Base-by-base conservation (phyloP, 53 echinoderm and acorn worm species). In the Astropecten irregularis region DNA sequence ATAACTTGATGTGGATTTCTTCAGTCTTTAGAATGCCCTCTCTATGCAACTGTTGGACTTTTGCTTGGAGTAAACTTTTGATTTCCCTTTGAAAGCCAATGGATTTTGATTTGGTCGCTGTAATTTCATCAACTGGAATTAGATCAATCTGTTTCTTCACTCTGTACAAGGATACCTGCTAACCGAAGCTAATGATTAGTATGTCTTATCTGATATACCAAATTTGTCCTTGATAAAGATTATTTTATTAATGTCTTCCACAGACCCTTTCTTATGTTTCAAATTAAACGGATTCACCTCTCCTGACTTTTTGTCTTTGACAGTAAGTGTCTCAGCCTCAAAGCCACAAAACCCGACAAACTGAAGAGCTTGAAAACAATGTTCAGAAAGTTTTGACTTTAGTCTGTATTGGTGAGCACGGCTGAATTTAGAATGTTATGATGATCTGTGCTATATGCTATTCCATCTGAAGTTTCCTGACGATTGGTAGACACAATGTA, bases 51-150 rank as follows among this genome's bases (percentile, higher is more conserved):
- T 38, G n/a, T 21, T 28, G 26, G 36, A 59, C 58, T 21, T 0
- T 77, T 42, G 26, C 38, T 27, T 57, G 56, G 5, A 40, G 8
- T 8, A 69, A 35, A 3, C 16, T 3, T 4, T 20, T 0, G 20
- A 51, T 51, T n/a, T 51, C 0, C 15, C 51, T 51, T 20, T 51
- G 51, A 20, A n/a, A 51, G 51, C 51, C 51, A 9, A 51, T 16
- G 16, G 2, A 51, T 62, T 26, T 62, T 30, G 9, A 11, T 62
- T 30, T 13, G 11, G 62, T 77, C 21, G 20, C 56, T 36, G n/a
- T 77, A 9, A 62, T 62, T 21, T 33, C 62, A 62, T 62, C 62
- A 18, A 62, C 32, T 10, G 35, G 62, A 15, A 62, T 62, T 30
- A 31, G 29, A 2, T 62, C 33, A 33, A n/a, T 26, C 29, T 31